Evolutionary conservation across 2,888 invertebrate genomes (phyloP), one percentile per base, ranked within the genome.

Genomic region (Frankliniella fusca): DNA sequence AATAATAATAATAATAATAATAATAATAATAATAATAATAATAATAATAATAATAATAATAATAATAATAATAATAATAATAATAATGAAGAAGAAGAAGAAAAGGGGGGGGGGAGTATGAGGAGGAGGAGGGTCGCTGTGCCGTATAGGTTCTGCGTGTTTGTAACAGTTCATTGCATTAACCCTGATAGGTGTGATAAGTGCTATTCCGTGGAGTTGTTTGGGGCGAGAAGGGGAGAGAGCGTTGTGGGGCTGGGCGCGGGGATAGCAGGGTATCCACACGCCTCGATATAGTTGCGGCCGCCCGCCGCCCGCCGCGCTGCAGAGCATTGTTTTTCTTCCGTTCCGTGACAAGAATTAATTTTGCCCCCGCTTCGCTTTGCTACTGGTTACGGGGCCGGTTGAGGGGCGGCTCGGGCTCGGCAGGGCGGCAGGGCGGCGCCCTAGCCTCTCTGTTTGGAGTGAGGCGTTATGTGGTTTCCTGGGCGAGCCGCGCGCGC

Each of bases 301-400:
- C 27, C 70, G 70, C 70, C 70, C 38, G 38, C 70, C 70, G 70
- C 70, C 2, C 70, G 12, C 70, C 70, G 61, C 61, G 18, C 54
- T n/a, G 70, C 27, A 27, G 15, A 20, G 23, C 70, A 76, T 27
- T 76, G 70, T 76, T 76, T 76, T 27, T 76, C 70, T 76, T 23
- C 70, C 70, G 70, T 76, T 23, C 70, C 70, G 70, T 76, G 70
- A 76, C 70, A 76, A 76, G 70, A 76, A 76, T 76, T 76, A 76
- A 76, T 76, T 76, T 76, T 76, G 23, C 70, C 27, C 27, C 27
- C 23, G 23, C n/a, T 54, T 61, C n/a, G 61, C 61, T 27, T 54
- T 54, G 54, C 54, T 20, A 54, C 54, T 54, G 54, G 70, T 23
- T 76, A 23, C 70, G 23, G 70, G 8, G 70, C 23, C 12, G 23